Evolutionary conservation across 2,797 vertebrate species (phyloP).

Genomic region (Meriones psammophilus): DNA sequence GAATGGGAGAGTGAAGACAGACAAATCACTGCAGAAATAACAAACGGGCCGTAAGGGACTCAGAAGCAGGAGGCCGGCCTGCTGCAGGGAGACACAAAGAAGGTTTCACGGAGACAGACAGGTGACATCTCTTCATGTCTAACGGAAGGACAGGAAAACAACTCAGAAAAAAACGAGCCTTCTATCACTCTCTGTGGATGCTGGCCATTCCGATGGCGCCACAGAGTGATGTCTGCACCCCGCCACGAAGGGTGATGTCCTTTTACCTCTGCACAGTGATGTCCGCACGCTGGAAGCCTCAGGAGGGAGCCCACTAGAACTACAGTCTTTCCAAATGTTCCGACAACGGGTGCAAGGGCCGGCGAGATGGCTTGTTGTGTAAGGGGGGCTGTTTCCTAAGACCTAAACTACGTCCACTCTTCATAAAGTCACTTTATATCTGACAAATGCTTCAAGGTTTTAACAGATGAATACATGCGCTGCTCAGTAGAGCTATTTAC

Average conservation of each 20-base stretch:
- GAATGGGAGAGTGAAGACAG: not conserved
- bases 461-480: not conserved
- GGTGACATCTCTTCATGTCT: not conserved
- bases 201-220: not conserved
- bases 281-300: not conserved
- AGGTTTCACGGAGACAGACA: not conserved
- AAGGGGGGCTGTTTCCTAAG: not conserved
- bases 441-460: constrained; percentile 26
- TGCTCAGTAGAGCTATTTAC: not conserved
- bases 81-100: not conserved
- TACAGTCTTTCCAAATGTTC: not conserved
- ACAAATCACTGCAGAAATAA: not conserved
- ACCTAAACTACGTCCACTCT: not conserved
- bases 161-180: not conserved
- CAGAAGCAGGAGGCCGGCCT: not conserved
- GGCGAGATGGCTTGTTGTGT: not conserved
- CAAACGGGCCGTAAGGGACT: not conserved
- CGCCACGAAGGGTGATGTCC: too few species aligned
- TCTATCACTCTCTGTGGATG: not conserved
- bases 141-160: not conserved
- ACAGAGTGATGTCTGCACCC: not conserved
- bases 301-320: not conserved
- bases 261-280: too few species aligned
- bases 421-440: not conserved
- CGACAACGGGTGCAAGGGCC: not conserved